phyloP scores from a whole-genome alignment of 2,797 vertebrate species.

The Acanthiza pusilla region DNA sequence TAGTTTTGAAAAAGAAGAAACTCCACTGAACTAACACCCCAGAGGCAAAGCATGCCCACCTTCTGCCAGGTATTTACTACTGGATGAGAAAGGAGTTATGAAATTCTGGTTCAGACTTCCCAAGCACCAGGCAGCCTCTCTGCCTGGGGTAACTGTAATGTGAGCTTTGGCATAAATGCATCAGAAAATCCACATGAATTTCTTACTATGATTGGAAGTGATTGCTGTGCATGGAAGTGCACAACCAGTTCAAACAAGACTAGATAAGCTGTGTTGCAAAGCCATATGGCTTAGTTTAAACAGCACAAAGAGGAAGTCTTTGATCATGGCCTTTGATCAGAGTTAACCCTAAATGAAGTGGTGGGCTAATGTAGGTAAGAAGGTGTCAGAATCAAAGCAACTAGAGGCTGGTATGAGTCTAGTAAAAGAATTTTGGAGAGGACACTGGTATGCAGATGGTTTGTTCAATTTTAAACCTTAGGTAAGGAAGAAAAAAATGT shows the following conservation, averaged over 20 bases:
- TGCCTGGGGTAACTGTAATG: neutral
- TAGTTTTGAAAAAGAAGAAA: neutral
- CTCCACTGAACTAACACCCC: neutral
- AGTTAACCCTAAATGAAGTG: slow-evolving; percentile 60
- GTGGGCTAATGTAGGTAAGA: slow-evolving; percentile 46
- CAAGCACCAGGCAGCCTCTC: neutral
- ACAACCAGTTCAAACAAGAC: slow-evolving; percentile 59
- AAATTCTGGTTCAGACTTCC: neutral
- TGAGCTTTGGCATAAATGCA: slow-evolving; percentile 28
- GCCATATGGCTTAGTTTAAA: slow-evolving; percentile 66
- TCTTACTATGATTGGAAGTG: slow-evolving; percentile 53
- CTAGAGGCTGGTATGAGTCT: neutral
- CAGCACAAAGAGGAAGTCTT: slow-evolving; percentile 54
- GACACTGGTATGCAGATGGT: slow-evolving; percentile 14
- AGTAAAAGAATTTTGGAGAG: slow-evolving; percentile 12
- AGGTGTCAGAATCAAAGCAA: slow-evolving; percentile 57
- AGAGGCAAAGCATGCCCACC: neutral
- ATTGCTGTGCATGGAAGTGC: slow-evolving; percentile 23
- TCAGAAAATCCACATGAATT: slow-evolving; percentile 48
- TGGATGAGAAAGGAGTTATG: neutral
- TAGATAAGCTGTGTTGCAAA: slow-evolving; percentile 62
- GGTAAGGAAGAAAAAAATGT: neutral
- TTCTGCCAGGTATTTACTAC: neutral
- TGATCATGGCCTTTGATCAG: slow-evolving; percentile 65
- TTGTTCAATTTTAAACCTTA: neutral